Evolutionary conservation across 2,797 vertebrate species (phyloP).

Genomic region (Peromyscus nudipes): DNA sequence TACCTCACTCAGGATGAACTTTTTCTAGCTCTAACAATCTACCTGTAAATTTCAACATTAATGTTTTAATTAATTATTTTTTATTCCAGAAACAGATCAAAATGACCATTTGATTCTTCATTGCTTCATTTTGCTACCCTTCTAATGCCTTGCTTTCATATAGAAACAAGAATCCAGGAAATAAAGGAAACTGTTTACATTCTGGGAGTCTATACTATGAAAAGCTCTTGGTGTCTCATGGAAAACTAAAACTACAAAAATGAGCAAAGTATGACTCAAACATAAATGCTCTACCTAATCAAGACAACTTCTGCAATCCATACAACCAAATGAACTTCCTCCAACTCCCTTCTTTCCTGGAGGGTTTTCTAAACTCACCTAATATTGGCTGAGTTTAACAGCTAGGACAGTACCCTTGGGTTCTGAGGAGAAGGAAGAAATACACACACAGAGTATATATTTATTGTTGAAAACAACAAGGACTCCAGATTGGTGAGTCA

Average conservation of each 20-base stretch:
- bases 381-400: neutral
- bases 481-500: neutral
- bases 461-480: neutral
- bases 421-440: neutral
- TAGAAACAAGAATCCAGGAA: neutral
- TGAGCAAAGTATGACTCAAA: constrained; percentile 30
- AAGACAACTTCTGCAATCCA: neutral
- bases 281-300: neutral
- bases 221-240: neutral
- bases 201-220: constrained; percentile 7
- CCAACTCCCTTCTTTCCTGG: neutral
- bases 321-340: constrained; percentile 8
- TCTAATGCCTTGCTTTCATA: neutral
- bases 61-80: neutral
- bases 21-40: neutral
- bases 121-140: constrained; percentile 30
- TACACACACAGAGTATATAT: neutral
- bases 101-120: neutral
- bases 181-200: neutral
- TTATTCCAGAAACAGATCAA: neutral
- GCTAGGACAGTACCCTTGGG: neutral
- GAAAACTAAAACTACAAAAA: constrained; percentile 14
- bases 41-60: neutral
- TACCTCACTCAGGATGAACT: neutral
- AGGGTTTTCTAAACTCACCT: neutral